Evolutionary conservation across 2,888 invertebrate genomes (phyloP).

Genomic region (Drosophila helvetica): DNA sequence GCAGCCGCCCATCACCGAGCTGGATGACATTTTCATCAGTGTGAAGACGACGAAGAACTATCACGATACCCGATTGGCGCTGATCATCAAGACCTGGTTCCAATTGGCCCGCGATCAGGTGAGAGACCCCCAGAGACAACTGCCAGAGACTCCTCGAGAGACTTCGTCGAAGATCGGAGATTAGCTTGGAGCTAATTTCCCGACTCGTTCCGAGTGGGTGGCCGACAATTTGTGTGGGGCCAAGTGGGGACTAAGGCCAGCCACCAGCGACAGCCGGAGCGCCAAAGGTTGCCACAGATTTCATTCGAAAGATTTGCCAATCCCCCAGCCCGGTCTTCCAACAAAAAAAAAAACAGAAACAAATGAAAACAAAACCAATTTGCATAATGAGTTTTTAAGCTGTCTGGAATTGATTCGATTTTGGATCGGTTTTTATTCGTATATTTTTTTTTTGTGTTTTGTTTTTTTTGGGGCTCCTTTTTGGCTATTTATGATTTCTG

Average conservation of each 20-base stretch:
- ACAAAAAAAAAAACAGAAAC: not conserved
- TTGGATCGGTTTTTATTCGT: not conserved
- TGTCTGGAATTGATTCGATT: conserved; percentile 70
- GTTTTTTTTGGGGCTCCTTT: conserved; percentile 37
- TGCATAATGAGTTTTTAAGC: conserved; percentile 80
- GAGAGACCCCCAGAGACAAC: conserved; percentile 73
- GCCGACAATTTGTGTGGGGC: conserved; percentile 59
- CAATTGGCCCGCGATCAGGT: conserved; percentile 96
- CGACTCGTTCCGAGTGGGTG: conserved; percentile 38
- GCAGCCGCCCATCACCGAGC: conserved; percentile 87
- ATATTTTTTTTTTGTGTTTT: conserved; percentile 5
- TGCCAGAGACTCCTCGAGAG: not conserved
- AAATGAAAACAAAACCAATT: conserved; percentile 47
- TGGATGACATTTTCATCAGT: conserved; percentile 96
- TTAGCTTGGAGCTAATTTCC: conserved; percentile 56
- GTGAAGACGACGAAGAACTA: conserved; percentile 97
- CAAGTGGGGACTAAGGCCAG: conserved; percentile 34
- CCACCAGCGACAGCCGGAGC: conserved; percentile 1
- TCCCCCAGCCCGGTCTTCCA: conserved; percentile 5
- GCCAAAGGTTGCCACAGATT: conserved; percentile 57
- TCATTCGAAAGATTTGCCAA: conserved; percentile 23
- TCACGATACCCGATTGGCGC: conserved; percentile 92
- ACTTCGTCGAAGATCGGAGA: conserved; percentile 16
- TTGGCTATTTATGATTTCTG: conserved; percentile 69
- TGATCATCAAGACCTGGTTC: conserved; percentile 98